These are phyloP conservation scores for Eilema caniola DNA, from an alignment of 2,888 invertebrate species.

Conservation along the genomic window DNA sequence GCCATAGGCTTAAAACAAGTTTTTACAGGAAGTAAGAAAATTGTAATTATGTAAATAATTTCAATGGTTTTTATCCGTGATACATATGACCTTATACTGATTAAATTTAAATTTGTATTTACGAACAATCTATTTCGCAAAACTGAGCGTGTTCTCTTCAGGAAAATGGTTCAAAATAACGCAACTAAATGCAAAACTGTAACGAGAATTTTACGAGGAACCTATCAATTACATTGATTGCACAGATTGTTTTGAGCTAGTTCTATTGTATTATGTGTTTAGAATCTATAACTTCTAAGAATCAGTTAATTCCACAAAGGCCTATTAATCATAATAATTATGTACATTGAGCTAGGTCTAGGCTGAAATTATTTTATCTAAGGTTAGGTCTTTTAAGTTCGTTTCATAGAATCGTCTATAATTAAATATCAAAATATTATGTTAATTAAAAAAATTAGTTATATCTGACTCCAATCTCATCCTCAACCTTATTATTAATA, in stretches of 20 bases:
- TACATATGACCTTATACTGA: conserved; percentile 12
- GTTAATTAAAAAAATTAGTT: conserved; percentile 24
- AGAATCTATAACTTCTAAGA: too few species aligned
- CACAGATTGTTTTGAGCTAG: not conserved
- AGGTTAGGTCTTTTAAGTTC: conserved; percentile 15
- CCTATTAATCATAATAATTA: conserved; percentile 29
- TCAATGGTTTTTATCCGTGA: not conserved
- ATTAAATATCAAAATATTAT: conserved; percentile 20
- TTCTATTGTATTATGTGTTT: not conserved
- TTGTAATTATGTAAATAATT: conserved; percentile 16
- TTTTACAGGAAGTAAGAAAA: conserved; percentile 14
- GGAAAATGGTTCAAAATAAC: conserved; percentile 3
- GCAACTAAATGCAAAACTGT: not conserved
- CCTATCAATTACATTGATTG: not conserved
- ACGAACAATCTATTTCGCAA: not conserved
- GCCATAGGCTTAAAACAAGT: not conserved
- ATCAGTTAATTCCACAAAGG: conserved; percentile 13
- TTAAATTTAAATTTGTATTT: conserved; percentile 18
- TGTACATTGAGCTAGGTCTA: conserved; percentile 21
- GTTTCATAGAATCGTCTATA: conserved; percentile 9
- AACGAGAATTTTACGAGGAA: not conserved
- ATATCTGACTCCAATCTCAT: conserved; percentile 26
- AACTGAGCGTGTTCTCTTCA: conserved; percentile 11
- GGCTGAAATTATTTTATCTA: conserved; percentile 28
- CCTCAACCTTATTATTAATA: conserved; percentile 40